These are phyloP conservation scores for Protobothrops flavoviridis DNA, from an alignment of 2,113 vertebrate genomes.

Conservation along the genomic window DNA sequence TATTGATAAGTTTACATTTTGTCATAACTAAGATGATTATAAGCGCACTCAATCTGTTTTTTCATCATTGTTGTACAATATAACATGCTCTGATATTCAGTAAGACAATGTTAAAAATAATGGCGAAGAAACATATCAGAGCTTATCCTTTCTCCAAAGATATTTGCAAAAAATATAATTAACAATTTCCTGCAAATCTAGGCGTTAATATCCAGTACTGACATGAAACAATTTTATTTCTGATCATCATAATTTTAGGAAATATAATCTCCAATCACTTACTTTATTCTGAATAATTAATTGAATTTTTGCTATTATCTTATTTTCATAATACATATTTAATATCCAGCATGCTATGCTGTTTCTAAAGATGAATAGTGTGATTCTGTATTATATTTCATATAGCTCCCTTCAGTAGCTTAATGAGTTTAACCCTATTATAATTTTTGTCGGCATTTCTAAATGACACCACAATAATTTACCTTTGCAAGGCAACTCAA, in stretches of 20 bases:
- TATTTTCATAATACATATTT: conserved; percentile 26
- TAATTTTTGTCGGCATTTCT: conserved; percentile 32
- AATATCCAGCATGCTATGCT: conserved; percentile 7
- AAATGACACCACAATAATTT: conserved; percentile 54
- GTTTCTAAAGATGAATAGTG: conserved; percentile 42
- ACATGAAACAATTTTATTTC: conserved; percentile 13
- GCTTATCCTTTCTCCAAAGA: background rate
- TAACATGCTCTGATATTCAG: background rate
- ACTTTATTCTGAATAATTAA: conserved; percentile 30
- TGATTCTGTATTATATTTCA: conserved; percentile 11
- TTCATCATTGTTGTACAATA: background rate
- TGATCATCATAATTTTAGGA: conserved; percentile 26
- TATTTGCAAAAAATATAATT: background rate
- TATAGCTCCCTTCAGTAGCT: background rate
- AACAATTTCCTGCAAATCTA: background rate
- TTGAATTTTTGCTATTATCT: conserved; percentile 41
- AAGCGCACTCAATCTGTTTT: accelerated
- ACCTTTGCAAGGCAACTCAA: conserved; percentile 40
- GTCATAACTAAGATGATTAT: background rate
- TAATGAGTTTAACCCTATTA: conserved; percentile 4
- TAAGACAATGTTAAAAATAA: background rate
- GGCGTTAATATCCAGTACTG: conserved; percentile 10
- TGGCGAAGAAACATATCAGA: conserved; percentile 33
- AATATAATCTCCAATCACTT: conserved; percentile 27
- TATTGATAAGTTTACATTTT: background rate